A percentile compares a stretch with the other conserved stretches of the same genome.
These are phyloP conservation scores for Odontothrips loti DNA, from an alignment of 2,888 invertebrate species.

Conservation along the genomic window DNA sequence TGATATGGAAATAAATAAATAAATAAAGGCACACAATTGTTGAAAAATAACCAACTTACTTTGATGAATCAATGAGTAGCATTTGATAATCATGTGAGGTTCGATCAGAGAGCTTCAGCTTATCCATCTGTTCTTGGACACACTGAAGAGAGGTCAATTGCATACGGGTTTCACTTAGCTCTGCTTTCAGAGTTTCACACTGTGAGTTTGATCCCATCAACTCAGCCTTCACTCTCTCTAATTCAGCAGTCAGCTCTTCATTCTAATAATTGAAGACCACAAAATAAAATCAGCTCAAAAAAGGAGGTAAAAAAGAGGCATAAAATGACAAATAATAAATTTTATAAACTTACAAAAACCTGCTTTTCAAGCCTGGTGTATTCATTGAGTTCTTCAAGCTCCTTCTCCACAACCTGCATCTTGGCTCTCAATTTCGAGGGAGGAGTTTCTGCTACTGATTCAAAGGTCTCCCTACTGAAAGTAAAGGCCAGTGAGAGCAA, in stretches of 20 bases:
- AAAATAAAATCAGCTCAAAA: not conserved
- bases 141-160: not conserved
- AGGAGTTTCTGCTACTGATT: slow-evolving; percentile 47
- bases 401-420: slow-evolving; percentile 51
- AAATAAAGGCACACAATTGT: not conserved
- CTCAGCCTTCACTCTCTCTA: not conserved
- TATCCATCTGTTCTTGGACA: not conserved
- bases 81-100: not conserved
- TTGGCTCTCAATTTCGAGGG: slow-evolving; percentile 50
- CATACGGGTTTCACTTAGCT: not conserved
- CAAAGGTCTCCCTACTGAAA: slow-evolving; percentile 35
- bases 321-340: not conserved
- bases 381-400: slow-evolving; percentile 54
- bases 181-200: not conserved
- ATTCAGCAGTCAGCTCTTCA: not conserved
- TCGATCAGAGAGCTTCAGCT: not conserved
- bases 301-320: not conserved
- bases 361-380: slow-evolving; percentile 59
- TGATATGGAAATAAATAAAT: not conserved
- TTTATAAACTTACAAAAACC: slow-evolving; percentile 41
- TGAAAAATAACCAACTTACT: not conserved
- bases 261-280: not conserved
- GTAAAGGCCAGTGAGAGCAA: not conserved
- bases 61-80: not conserved
- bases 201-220: not conserved